phyloP scores from a whole-genome alignment of 1,140 invertebrate genomes.

The Drosophila cardini region DNA sequence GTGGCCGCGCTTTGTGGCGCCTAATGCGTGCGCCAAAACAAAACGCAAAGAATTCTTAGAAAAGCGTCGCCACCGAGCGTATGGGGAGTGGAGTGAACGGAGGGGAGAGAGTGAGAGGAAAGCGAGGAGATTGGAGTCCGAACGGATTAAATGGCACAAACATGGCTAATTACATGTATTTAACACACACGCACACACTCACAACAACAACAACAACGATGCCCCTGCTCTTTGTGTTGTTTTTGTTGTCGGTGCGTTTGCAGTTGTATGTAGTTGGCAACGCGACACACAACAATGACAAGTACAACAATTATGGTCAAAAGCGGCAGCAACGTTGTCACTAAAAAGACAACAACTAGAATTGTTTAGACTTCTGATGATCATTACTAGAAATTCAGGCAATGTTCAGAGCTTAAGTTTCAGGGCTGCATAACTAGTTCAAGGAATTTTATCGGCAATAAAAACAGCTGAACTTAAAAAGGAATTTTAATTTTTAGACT shows the following conservation, averaged over 20 bases:
- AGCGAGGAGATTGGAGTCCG: conserved; percentile 48
- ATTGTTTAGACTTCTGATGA: conserved; percentile 41
- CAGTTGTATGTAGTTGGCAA: conserved; percentile 50
- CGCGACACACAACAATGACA: conserved; percentile 73
- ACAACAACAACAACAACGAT: conserved; percentile 15
- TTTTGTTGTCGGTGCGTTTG: conserved; percentile 48
- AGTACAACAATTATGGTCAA: conserved; percentile 78
- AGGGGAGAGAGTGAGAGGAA: conserved; percentile 13
- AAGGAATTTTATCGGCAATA: not conserved
- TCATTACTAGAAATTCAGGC: conserved; percentile 39
- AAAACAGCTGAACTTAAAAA: not conserved
- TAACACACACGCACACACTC: conserved; percentile 58
- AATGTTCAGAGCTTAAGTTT: not conserved
- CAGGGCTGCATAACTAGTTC: conserved; percentile 29
- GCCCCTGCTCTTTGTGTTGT: not conserved
- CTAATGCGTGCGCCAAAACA: conserved; percentile 81
- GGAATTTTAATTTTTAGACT: not conserved
- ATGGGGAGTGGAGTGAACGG: conserved; percentile 21
- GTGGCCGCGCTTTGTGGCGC: conserved; percentile 75
- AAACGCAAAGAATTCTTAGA: conserved; percentile 80
- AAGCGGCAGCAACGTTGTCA: conserved; percentile 63
- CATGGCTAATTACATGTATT: conserved; percentile 83
- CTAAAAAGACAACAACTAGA: conserved; percentile 40
- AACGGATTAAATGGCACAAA: conserved; percentile 81
- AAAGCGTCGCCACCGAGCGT: conserved; percentile 67